phyloP scores from a whole-genome alignment of 2,888 invertebrate genomes.

The Sceliomorpha sp. region DNA sequence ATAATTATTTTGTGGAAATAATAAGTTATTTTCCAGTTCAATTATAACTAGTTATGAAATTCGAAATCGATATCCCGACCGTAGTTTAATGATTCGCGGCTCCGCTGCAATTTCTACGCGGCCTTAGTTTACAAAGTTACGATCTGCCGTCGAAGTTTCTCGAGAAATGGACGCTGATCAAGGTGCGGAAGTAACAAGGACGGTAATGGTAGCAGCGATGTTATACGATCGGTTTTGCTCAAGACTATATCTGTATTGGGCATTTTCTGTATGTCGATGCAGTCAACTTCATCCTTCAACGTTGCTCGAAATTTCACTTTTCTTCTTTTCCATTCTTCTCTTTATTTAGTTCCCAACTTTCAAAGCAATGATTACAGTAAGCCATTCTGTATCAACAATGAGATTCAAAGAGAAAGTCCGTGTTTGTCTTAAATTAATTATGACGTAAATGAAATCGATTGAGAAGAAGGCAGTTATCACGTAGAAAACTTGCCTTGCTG shows the following conservation, averaged over 20 bases:
- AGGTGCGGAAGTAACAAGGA: conserved; percentile 47
- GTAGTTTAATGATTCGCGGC: conserved; percentile 50
- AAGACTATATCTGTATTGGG: conserved; percentile 20
- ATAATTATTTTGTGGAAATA: conserved; percentile 38
- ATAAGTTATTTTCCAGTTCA: conserved; percentile 47
- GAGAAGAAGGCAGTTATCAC: too few relatives aligned
- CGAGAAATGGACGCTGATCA: conserved; percentile 48
- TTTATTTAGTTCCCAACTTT: conserved; percentile 11
- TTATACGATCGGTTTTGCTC: conserved; percentile 40
- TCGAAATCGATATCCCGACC: conserved; percentile 41
- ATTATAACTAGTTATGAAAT: conserved; percentile 45
- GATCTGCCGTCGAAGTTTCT: conserved; percentile 44
- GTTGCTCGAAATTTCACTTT: conserved; percentile 6
- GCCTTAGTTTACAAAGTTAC: conserved; percentile 48
- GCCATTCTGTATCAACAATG: conserved; percentile 8
- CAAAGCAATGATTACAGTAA: conserved; percentile 20
- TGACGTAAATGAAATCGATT: too few relatives aligned
- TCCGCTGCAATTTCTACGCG: conserved; percentile 49
- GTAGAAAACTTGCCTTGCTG: too few relatives aligned
- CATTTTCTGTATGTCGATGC: conserved; percentile 14
- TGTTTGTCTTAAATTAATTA: too few relatives aligned
- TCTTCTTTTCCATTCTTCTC: conserved; percentile 20
- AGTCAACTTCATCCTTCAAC: conserved; percentile 24
- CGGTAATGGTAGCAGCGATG: conserved; percentile 33
- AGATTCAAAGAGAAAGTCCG: neutral